phyloP scores from a whole-genome alignment of 2,113 vertebrate species.

The Pedionomus torquatus region DNA sequence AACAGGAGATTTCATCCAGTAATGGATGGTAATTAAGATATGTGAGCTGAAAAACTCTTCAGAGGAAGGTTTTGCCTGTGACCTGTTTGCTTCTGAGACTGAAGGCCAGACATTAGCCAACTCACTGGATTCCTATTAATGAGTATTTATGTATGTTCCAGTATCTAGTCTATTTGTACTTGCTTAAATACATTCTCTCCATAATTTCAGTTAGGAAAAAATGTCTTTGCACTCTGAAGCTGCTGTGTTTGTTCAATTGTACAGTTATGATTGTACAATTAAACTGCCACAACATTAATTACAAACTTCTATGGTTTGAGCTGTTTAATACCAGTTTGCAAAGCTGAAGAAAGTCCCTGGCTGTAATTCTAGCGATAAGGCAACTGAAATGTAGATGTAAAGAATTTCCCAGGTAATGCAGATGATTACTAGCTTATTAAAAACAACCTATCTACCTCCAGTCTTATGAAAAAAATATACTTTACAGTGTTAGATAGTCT shows the following conservation, averaged over 20 bases:
- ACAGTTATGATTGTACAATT: neutral
- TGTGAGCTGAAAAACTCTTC: neutral
- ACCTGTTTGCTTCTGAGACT: neutral
- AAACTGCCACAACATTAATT: neutral
- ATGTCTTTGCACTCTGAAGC: neutral
- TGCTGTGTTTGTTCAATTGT: neutral
- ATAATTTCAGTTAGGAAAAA: neutral
- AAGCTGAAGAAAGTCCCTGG: neutral
- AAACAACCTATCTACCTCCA: neutral
- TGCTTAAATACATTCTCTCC: neutral
- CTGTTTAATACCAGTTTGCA: neutral
- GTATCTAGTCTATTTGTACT: neutral
- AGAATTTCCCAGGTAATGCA: neutral
- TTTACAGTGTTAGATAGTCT: neutral
- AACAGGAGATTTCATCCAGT: rapidly evolving
- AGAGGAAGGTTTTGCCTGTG: neutral
- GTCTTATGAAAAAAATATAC: neutral
- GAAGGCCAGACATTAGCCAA: neutral
- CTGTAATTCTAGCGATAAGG: neutral
- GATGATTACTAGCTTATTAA: neutral
- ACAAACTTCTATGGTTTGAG: neutral
- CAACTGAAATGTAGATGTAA: neutral
- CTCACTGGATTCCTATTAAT: neutral
- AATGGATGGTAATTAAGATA: neutral
- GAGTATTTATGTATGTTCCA: neutral